Conservation (phyloP, 2,797 vertebrate species). For the Pipistrellus pygmaeus region DNA sequence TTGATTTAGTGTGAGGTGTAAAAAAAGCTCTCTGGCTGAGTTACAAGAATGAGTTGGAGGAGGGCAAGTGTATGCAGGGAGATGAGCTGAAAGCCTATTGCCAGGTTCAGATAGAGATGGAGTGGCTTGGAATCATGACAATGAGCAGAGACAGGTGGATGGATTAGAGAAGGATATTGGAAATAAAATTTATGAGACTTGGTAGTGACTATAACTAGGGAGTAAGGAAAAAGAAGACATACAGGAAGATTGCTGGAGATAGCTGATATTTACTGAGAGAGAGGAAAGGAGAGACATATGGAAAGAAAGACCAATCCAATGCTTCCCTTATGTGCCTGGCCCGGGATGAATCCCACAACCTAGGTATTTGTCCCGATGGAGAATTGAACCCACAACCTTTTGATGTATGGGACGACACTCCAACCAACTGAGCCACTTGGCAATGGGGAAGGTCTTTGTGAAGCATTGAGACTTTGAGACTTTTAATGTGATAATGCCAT, state of each 20-base stretch:
- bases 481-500: neutral
- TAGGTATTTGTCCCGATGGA: neutral
- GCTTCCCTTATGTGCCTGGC: neutral
- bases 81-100: neutral
- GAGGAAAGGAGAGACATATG: neutral
- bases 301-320: neutral
- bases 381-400: neutral
- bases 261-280: neutral
- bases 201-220: neutral
- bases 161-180: slow-evolving; percentile 21
- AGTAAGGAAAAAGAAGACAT: neutral
- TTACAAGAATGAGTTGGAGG: neutral
- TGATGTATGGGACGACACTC: neutral
- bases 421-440: neutral
- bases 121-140: neutral
- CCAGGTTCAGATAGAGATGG: neutral
- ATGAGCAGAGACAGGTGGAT: neutral
- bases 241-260: neutral
- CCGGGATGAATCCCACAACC: neutral
- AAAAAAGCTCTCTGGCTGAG: neutral
- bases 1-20: neutral
- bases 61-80: neutral
- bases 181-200: neutral
- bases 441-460: neutral
- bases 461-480: neutral